Base-by-base conservation (phyloP, 1,140 invertebrate genomes). In the Asobara japonica region DNA sequence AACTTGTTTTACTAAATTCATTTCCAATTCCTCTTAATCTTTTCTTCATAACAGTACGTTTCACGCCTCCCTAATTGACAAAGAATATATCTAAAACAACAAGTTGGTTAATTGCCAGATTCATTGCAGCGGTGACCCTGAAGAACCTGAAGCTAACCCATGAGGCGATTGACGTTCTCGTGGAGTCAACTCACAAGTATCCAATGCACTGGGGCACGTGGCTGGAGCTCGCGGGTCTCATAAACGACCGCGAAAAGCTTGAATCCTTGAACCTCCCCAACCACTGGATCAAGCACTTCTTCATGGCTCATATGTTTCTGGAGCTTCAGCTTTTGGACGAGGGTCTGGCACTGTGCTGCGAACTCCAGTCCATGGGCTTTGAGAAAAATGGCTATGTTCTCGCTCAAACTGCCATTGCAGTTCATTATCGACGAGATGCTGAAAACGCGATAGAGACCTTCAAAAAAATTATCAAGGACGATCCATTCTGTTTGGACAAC, bases 221-320 rank as follows among this genome's bases (percentile, higher is more conserved):
- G 96, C 87, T 96, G 30, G 97, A 99, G 86, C 84, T 99, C n/a
- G 92, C 95, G 4, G 90, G 92, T 1, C 86, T 98, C 0, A 93
- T 98, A 25, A 92, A 92, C 74, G 95, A 97, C 78, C 93, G 92
- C 82, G 94, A 88, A 60, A 85, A 87, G 65, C 72, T 97, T 33
- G 88, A 92, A 69, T 90, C 90, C 10, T 78, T 96, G 6, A 86
- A 89, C 38, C 82, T 98, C 27, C 96, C 96, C 0, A 91, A 93
- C 80, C 96, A 97, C 87, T 99, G 97, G 97, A 96, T 99, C 88
- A 95, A 95, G 83, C 91, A 96, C 71, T 96, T 99, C 78, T 99
- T 99, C 84, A 86, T 94, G 71, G 97, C 93, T 3, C 94, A 97
- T 82, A 93, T 95, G 38, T 97, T 95, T 87, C 89, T 98, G 51